Percentiles rank a stretch among this genome's conserved stretches.
Evolutionary conservation across 1,140 invertebrate species (phyloP).

Genomic region (Sinonovacula constricta): DNA sequence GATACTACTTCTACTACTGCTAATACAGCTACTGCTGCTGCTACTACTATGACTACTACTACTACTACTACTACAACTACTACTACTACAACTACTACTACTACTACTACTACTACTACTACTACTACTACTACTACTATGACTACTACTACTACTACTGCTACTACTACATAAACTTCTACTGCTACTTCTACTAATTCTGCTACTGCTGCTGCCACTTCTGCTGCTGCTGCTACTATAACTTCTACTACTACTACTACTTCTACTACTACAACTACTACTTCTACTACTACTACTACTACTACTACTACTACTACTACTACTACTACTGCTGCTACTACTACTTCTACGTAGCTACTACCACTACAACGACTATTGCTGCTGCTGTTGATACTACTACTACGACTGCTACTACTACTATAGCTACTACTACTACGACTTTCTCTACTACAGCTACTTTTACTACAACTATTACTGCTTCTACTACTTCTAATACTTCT

Average conservation of each 20-base stretch:
- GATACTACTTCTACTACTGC: no score
- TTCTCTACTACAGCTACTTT: constrained; percentile 2
- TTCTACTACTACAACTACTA: constrained; percentile 9
- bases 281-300: constrained; percentile 9
- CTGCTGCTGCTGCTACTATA: background rate
- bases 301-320: constrained; percentile 25
- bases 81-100: constrained; percentile 10
- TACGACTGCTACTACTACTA: background rate
- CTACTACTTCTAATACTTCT: no score
- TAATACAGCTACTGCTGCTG: no score
- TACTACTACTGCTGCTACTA: constrained; percentile 16
- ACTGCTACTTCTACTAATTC: no score
- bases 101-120: constrained; percentile 28
- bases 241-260: no score
- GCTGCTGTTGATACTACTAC: constrained; percentile 11
- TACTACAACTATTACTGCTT: no score
- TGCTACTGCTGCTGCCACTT: background rate
- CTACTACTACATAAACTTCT: no score
- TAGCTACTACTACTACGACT: constrained; percentile 19
- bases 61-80: constrained; percentile 29
- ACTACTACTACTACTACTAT: no score
- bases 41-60: no score
- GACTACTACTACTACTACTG: no score
- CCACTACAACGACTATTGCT: constrained; percentile 8
- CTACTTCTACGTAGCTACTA: no score